Evolutionary conservation across 1,140 invertebrate genomes (phyloP).

Genomic region (Bombus confusus): DNA sequence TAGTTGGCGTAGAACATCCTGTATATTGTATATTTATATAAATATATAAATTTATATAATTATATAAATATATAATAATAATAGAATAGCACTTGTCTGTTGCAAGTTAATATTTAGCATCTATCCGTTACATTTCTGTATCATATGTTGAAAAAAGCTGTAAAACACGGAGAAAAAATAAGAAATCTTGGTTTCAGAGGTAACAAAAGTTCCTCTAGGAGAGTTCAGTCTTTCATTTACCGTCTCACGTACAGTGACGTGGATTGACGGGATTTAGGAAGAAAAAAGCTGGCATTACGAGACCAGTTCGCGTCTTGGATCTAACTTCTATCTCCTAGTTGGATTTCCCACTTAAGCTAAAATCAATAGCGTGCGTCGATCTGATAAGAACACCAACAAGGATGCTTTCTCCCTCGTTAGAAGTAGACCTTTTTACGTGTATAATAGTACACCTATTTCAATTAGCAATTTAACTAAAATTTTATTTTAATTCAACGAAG

Average conservation of each 20-base stretch:
- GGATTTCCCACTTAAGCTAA: slow-evolving; percentile 32
- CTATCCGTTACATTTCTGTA: no score
- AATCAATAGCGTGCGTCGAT: slow-evolving; percentile 62
- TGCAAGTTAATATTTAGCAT: no score
- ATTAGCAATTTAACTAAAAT: not conserved
- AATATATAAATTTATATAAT: no score
- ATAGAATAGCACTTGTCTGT: not conserved
- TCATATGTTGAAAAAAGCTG: not conserved
- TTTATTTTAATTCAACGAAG: not conserved
- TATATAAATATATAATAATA: no score
- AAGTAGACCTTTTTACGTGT: not conserved
- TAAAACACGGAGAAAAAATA: not conserved
- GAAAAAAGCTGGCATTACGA: not conserved
- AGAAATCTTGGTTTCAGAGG: not conserved
- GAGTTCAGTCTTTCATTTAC: not conserved
- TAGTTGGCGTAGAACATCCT: no score
- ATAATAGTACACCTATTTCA: not conserved
- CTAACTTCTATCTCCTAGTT: not conserved
- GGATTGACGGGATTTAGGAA: not conserved
- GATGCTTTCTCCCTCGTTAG: not conserved
- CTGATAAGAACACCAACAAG: slow-evolving; percentile 51
- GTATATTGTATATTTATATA: no score
- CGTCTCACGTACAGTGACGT: not conserved
- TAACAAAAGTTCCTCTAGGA: not conserved
- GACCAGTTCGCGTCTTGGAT: not conserved